These are phyloP conservation scores for Austrolebias charrua DNA, from an alignment of 2,797 vertebrate genomes.

Conservation along the genomic window DNA sequence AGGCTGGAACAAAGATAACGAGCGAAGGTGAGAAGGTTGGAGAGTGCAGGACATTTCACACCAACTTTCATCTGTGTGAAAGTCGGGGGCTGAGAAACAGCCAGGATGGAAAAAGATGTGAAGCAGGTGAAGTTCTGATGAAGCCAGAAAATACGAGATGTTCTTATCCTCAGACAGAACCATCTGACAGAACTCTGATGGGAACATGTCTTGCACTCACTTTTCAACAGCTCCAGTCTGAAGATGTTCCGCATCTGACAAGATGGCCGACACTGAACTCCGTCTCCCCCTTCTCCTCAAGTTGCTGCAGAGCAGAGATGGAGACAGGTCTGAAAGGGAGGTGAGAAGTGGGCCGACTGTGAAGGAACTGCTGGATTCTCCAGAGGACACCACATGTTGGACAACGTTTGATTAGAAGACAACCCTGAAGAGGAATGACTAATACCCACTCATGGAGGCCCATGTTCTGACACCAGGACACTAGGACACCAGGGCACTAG, in stretches of 20 bases:
- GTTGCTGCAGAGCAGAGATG: constrained; percentile 42
- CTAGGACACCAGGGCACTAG: too few species aligned
- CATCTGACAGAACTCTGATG: background rate
- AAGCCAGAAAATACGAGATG: constrained; percentile 13
- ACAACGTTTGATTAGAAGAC: constrained; percentile 62
- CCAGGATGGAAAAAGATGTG: constrained; percentile 44
- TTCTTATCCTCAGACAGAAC: constrained; percentile 15
- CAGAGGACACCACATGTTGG: constrained; percentile 64
- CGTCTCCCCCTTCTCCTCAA: constrained; percentile 33
- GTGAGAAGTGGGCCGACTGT: constrained; percentile 67
- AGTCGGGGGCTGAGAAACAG: constrained; percentile 48
- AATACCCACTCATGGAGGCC: constrained; percentile 11
- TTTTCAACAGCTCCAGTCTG: too few species aligned
- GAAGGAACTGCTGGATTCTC: constrained; percentile 56
- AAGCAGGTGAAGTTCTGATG: constrained; percentile 45
- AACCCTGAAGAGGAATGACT: constrained; percentile 21
- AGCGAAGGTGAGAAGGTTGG: constrained; percentile 32
- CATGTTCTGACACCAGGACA: too few species aligned
- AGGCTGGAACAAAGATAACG: constrained; percentile 23
- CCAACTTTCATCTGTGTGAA: constrained; percentile 7
- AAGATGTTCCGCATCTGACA: constrained; percentile 22
- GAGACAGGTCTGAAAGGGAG: constrained; percentile 67
- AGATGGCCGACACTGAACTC: constrained; percentile 50
- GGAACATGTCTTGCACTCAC: too few species aligned
- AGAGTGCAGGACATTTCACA: constrained; percentile 25